A percentile compares a stretch with the other conserved stretches of the same genome.
phyloP scores from a whole-genome alignment of 2,113 vertebrate genomes.

The Panurus biarmicus region DNA sequence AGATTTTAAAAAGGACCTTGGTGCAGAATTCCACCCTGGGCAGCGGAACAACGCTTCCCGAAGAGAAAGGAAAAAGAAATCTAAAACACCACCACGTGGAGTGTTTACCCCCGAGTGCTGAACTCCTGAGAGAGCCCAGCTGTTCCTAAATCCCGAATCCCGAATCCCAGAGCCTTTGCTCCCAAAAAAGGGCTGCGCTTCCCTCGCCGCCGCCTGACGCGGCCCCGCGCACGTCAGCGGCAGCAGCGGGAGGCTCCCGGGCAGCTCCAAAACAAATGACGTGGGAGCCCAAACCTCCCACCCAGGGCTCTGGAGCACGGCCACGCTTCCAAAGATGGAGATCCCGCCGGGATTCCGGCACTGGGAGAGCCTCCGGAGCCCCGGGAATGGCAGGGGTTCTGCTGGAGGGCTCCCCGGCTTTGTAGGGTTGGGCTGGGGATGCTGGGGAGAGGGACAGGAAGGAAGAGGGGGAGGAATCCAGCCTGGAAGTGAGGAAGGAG shows the following conservation, averaged over 20 bases:
- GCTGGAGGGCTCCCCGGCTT: too few species aligned
- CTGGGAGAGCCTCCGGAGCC: not conserved
- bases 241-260: not conserved
- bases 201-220: constrained; percentile 43
- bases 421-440: too few species aligned
- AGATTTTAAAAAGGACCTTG: not conserved
- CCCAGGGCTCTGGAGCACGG: not conserved
- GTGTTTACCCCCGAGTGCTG: not conserved
- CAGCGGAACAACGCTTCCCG: not conserved
- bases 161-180: not conserved
- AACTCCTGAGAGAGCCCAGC: not conserved
- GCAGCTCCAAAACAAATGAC: constrained; percentile 50
- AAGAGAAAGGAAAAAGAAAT: constrained; percentile 1
- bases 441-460: rapidly evolving
- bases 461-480: not conserved
- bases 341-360: rapidly evolving
- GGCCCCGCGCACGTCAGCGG: constrained; percentile 52
- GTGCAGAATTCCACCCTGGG: not conserved
- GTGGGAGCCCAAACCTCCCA: not conserved
- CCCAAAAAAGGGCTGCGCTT: constrained; percentile 67
- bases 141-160: not conserved
- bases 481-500: not conserved
- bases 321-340: not conserved
- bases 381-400: not conserved
- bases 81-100: not conserved